phyloP scores from a whole-genome alignment of 2,113 vertebrate species.

The Gobio gobio region DNA sequence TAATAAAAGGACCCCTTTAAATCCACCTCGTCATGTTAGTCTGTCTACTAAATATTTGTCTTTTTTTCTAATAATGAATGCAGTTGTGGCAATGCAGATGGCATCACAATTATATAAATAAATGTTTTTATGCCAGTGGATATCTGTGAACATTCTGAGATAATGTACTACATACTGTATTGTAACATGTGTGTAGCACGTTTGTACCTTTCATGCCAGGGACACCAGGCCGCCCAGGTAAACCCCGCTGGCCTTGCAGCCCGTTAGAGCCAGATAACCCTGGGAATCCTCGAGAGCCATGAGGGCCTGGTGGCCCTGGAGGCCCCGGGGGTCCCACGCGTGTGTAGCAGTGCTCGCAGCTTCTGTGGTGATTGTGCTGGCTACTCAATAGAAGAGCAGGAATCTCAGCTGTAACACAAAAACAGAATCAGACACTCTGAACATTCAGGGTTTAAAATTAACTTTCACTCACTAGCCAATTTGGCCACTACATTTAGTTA shows the following conservation, averaged over 20 bases:
- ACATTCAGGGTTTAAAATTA: neutral
- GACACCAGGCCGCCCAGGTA: slow-evolving; percentile 83
- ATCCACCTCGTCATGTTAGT: neutral
- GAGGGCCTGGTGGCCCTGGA: slow-evolving; percentile 82
- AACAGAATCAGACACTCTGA: neutral
- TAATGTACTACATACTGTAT: neutral
- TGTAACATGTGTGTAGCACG: neutral
- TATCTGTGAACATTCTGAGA: neutral
- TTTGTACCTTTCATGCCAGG: slow-evolving; percentile 87
- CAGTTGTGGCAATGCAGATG: neutral
- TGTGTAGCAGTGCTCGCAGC: slow-evolving; percentile 84
- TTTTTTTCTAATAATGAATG: neutral
- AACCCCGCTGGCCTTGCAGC: slow-evolving; percentile 80
- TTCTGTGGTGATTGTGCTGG: slow-evolving; percentile 84
- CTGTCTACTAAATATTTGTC: too few species aligned
- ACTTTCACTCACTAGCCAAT: neutral
- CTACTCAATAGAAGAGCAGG: slow-evolving; percentile 81
- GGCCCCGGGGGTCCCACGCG: slow-evolving; percentile 81
- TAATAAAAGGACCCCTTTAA: neutral
- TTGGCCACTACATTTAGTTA: neutral
- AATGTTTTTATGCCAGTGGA: neutral
- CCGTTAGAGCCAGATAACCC: slow-evolving; percentile 86
- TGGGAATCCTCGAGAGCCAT: slow-evolving; percentile 86
- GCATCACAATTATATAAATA: neutral
- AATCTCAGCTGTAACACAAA: slow-evolving; percentile 81